Conservation (phyloP, 1,140 invertebrate genomes). For the Xylocopa sonorina region DNA sequence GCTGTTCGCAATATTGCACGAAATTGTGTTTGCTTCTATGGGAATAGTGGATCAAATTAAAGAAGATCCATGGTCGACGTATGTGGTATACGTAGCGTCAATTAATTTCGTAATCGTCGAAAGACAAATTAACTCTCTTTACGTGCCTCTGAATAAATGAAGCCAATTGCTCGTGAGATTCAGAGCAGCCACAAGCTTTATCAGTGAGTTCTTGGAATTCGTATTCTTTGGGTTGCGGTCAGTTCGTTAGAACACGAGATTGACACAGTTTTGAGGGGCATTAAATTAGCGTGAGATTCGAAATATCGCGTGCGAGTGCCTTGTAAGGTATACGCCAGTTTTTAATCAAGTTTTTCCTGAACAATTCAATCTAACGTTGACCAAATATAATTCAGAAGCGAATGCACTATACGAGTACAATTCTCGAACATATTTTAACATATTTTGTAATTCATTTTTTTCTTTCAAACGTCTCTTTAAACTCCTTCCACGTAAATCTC, state of each 20-base stretch:
- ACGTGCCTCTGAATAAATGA: neutral
- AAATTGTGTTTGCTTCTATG: too few relatives aligned
- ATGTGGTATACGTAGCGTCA: too few relatives aligned
- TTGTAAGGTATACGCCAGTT: neutral
- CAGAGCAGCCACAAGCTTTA: constrained; percentile 1
- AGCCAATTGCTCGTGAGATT: neutral
- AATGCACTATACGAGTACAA: too few relatives aligned
- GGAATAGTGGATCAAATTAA: too few relatives aligned
- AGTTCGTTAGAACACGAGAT: constrained; percentile 3
- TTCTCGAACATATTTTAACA: too few relatives aligned
- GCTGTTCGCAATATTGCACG: too few relatives aligned
- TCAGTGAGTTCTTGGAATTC: constrained; percentile 29
- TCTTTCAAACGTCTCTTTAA: too few relatives aligned
- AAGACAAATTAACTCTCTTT: neutral
- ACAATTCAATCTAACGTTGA: neutral
- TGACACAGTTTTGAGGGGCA: constrained; percentile 33
- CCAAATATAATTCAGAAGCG: too few relatives aligned
- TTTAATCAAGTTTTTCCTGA: neutral
- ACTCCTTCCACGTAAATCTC: neutral
- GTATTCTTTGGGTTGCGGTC: neutral
- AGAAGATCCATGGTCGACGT: too few relatives aligned
- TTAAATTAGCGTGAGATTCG: constrained; percentile 38
- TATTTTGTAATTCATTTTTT: too few relatives aligned
- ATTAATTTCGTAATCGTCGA: neutral
- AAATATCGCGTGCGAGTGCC: neutral